Conservation (phyloP, 92 coral and sea anemone species). For the Porites evermanni region DNA sequence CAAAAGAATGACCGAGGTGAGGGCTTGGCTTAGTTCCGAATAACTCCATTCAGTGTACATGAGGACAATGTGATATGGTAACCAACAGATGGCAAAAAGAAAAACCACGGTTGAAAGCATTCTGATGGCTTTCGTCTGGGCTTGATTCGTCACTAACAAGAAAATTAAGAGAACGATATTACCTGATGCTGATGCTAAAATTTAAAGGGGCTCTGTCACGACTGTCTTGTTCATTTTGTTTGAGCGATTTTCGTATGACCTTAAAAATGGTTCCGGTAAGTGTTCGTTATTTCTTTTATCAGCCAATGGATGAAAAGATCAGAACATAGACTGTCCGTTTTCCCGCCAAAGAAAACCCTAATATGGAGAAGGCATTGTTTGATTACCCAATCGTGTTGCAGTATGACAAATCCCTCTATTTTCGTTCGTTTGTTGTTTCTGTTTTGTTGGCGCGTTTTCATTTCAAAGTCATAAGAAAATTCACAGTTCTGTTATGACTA, state of each 20-base stretch:
- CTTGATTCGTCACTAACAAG: constrained; percentile 18
- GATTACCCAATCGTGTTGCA: not conserved
- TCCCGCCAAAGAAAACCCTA: no score
- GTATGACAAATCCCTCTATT: no score
- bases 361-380: no score
- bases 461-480: not conserved
- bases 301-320: no score
- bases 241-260: no score
- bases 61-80: constrained; percentile 70
- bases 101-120: constrained; percentile 63
- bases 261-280: no score
- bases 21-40: constrained; percentile 29
- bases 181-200: not conserved
- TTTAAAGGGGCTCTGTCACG: not conserved
- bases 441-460: not conserved
- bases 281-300: no score
- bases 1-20: constrained; percentile 54
- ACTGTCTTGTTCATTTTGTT: no score
- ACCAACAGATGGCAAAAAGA: constrained; percentile 71
- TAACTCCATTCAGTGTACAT: constrained; percentile 52
- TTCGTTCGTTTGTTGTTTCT: not conserved
- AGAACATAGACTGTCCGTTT: no score
- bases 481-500: no score
- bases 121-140: constrained; percentile 44
- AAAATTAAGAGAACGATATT: not conserved